Evolutionary conservation across 2,113 vertebrate genomes (phyloP).

Genomic region (Turdus rufiventris): DNA sequence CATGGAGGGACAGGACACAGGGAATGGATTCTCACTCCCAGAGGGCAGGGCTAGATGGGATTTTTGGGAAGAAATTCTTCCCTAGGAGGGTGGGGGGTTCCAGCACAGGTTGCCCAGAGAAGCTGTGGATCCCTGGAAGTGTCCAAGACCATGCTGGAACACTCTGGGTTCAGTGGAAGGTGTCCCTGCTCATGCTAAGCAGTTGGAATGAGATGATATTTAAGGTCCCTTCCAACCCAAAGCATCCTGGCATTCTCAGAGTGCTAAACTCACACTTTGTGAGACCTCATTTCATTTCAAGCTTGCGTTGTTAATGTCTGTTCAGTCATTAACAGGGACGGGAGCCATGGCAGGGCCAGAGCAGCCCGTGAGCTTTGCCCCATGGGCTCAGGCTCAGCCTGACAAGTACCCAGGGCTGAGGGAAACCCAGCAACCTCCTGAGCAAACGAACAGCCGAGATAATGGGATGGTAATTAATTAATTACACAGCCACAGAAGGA

Average conservation of each 20-base stretch:
- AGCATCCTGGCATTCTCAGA: background rate
- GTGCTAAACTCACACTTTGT: background rate
- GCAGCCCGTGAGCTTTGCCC: background rate
- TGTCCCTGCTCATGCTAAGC: background rate
- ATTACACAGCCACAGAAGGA: background rate
- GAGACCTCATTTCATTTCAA: background rate
- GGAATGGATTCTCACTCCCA: background rate
- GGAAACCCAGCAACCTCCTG: rapidly evolving
- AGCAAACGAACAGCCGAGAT: background rate
- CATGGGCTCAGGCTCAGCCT: background rate
- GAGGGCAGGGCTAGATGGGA: background rate
- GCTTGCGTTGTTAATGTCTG: background rate
- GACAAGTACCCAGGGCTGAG: background rate
- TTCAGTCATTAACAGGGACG: background rate
- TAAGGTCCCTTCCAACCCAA: background rate
- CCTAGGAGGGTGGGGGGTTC: rapidly evolving
- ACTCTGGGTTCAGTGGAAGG: background rate
- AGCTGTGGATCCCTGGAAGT: background rate
- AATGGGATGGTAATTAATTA: background rate
- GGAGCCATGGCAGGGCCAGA: background rate
- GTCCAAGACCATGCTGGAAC: background rate
- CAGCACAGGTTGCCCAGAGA: background rate
- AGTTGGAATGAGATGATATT: background rate
- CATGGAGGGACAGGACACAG: background rate
- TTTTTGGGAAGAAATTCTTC: rapidly evolving